Conservation (phyloP, 2,797 vertebrate genomes). For the Sebastes diaconus region DNA sequence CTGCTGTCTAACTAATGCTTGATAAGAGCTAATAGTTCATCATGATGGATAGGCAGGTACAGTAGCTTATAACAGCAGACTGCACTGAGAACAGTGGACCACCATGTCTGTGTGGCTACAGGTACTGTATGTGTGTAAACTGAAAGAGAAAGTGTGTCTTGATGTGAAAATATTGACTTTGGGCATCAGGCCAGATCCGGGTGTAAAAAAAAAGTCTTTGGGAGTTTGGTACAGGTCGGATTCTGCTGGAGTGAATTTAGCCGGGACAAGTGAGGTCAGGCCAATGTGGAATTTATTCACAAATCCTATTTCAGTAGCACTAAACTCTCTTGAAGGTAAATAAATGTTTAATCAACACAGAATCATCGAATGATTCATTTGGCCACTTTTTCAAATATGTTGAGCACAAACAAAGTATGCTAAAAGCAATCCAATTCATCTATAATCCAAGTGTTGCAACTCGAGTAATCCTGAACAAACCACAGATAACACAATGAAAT, state of each 20-base stretch:
- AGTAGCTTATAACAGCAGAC: neutral
- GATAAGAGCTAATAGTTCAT: neutral
- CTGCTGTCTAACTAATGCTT: neutral
- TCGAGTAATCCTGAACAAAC: neutral
- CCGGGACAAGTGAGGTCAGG: neutral
- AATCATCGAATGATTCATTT: neutral
- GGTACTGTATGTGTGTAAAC: no score
- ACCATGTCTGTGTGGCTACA: neutral
- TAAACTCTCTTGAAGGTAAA: no score
- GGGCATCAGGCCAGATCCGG: neutral
- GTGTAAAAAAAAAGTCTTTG: neutral
- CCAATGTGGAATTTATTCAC: neutral
- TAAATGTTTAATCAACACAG: neutral
- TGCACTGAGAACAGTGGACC: neutral
- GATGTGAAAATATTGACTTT: neutral
- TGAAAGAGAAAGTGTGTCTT: neutral
- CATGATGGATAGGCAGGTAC: neutral
- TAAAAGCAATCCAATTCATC: neutral
- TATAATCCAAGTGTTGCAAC: no score
- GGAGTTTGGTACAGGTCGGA: neutral
- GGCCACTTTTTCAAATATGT: neutral
- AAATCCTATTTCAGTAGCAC: neutral
- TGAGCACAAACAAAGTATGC: no score
- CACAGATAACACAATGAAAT: neutral
- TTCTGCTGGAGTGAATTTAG: neutral